Conservation (phyloP, 2,113 vertebrate species). For the Thomomys bottae region DNA sequence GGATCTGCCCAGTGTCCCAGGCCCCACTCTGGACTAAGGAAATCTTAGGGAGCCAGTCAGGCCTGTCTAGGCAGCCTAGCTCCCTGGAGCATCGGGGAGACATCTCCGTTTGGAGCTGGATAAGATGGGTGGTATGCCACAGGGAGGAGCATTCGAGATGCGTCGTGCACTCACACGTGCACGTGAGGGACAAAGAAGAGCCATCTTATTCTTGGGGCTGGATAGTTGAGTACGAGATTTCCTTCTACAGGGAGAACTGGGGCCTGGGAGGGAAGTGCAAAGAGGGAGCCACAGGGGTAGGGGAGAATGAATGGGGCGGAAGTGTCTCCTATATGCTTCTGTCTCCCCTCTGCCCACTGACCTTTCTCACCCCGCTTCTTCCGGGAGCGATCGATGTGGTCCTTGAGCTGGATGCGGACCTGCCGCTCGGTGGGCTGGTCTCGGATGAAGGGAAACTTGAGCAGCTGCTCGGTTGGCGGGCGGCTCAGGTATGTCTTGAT, state of each 20-base stretch:
- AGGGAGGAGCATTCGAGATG: neutral
- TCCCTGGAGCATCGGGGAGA: neutral
- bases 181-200: neutral
- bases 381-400: slow-evolving; percentile 94
- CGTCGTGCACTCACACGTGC: rapidly evolving
- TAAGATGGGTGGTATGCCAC: neutral
- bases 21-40: slow-evolving; percentile 35
- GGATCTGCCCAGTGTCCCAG: slow-evolving; percentile 16
- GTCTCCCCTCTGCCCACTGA: slow-evolving; percentile 59
- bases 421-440: slow-evolving; percentile 96
- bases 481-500: slow-evolving; percentile 94
- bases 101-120: slow-evolving; percentile 2
- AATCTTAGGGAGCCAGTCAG: neutral
- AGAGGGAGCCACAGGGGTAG: neutral
- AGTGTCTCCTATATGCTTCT: neutral
- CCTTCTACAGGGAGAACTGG: neutral
- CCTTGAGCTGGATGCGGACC: slow-evolving; percentile 96
- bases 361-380: slow-evolving; percentile 95
- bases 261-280: neutral
- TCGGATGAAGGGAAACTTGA: slow-evolving; percentile 94
- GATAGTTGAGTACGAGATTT: neutral
- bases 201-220: neutral
- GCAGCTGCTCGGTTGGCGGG: slow-evolving; percentile 93
- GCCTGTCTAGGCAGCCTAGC: neutral
- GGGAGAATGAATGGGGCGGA: neutral